Base-by-base conservation (phyloP, 2,113 vertebrate species). In the Corydoras sp. region DNA sequence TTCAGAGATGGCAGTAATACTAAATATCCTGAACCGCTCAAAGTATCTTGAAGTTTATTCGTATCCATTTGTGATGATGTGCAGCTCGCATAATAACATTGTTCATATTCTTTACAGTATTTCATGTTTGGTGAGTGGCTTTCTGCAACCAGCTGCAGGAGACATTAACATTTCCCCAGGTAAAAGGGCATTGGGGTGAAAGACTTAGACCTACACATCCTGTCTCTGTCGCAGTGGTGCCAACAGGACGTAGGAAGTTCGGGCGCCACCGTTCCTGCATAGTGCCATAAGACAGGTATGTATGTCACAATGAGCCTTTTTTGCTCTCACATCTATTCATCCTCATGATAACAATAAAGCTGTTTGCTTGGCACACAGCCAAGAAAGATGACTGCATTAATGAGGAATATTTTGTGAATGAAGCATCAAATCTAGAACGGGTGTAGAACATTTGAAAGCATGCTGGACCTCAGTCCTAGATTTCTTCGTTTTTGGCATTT, bases 151-250 rank as follows among this genome's bases (percentile, higher is more conserved):
- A 73, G 49, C 69, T 79, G 70, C 15, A 55, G 18, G 73, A 73
- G 51, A 73, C 65, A 79, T 79, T 58, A 70, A 48, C 15, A 24
- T 58, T 58, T 74, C 51, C 66, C 66, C 54, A 75, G 61, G 30
- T 65, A 73, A 9, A 61, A 61, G 64, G 31, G n/a, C 59, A 53
- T 49, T 18, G 65, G 29, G 50, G 13, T 29, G 70, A 62, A 72
- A 84, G 79, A 83, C 77, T 75, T 68, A 75, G 74, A 77, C 64
- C 76, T 55, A 29, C 15, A 70, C 58, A 78, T 87, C 83, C 83
- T 84, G 81, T 82, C 81, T 85, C 79, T 80, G 81, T 84, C 82
- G 85, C 77, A 77, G 71, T 80, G 24, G 79, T 82, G 81, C 82
- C 81, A 84, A 80, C 75, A 79, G 82, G 77, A 81, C 15, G 32